Conservation (phyloP, 1,140 invertebrate species). For the Panagrolaimus sp. region DNA sequence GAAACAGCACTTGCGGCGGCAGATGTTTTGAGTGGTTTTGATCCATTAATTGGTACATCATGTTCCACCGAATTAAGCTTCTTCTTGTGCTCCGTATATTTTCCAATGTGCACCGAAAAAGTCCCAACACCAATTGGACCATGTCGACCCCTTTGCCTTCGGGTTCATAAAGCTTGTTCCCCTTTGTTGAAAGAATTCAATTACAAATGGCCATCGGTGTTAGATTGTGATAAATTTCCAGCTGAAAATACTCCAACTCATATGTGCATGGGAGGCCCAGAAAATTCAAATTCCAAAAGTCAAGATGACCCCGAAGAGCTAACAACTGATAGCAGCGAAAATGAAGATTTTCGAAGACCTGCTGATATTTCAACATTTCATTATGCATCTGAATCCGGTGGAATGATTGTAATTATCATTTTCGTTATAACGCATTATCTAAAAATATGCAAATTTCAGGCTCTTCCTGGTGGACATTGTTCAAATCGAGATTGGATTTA, state of each 20-base stretch:
- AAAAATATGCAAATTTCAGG: not conserved
- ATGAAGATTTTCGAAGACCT: not conserved
- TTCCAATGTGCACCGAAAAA: not conserved
- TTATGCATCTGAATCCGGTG: too few species aligned
- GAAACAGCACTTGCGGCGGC: not conserved
- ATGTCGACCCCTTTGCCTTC: not conserved
- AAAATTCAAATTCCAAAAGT: constrained; percentile 37
- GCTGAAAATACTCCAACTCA: constrained; percentile 28
- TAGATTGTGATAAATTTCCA: constrained; percentile 61
- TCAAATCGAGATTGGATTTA: constrained; percentile 19
- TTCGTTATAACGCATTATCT: too few species aligned
- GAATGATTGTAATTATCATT: too few species aligned
- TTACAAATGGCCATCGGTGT: constrained; percentile 24
- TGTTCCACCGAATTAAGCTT: not conserved
- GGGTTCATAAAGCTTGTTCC: not conserved
- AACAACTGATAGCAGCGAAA: not conserved
- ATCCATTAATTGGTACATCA: not conserved
- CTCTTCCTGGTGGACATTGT: constrained; percentile 10
- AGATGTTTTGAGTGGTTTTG: not conserved
- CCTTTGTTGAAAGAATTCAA: not conserved
- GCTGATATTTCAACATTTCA: too few species aligned
- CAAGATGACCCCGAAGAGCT: not conserved
- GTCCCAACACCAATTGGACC: not conserved
- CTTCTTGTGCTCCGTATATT: not conserved
- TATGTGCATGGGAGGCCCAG: constrained; percentile 60